Evolutionary conservation across 2,113 vertebrate genomes (phyloP), one percentile per base, ranked within the genome.

Genomic region (Rallus limicola): DNA sequence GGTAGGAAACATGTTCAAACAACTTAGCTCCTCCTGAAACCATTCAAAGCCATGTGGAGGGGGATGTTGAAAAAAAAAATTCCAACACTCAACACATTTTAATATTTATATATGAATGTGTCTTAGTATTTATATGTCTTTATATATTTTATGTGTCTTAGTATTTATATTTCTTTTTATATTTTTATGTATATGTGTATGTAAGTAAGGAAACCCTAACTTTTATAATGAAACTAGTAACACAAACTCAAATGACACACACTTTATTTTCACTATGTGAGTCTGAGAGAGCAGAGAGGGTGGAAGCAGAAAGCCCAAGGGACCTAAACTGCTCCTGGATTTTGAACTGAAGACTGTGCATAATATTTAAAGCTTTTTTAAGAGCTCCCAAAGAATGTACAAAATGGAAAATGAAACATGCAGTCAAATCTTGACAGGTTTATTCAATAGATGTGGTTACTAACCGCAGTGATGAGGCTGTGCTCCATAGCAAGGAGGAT

Each of bases 191-290:
- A 21, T 42, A 10, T 86, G 8, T 55, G 16, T 70, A 14, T 72
- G 9, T 78, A 48, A 48, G 34, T 81, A 74, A 90, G n/a, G 58
- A 87, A 90, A 90, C 25, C n/a, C 68, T 53, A 71, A 67, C 26
- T 91, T 91, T 86, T 74, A 42, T 34, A 82, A 60, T 6, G 16
- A 75, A 79, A 9, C 58, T 42, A 79, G 69, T 53, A 77, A n/a
- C 50, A 65, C 69, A n/a, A 34, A 62, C 10, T 88, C 23, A 19
- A 60, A 55, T 90, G 70, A 79, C 58, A 75, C 52, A 50, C 19
- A 81, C 62, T 82, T 93, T 82, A 82, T 93, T 95, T 96, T 94
- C 71, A 46, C 40, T 74, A 5, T 24, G 16, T 38, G 23, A 56
- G 21, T 86, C n/a, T 83, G 68, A 90, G 52, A 88, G 56, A 75